These are phyloP conservation scores for Phrynocephalus versicolor DNA, from an alignment of 2,113 vertebrate genomes.

Conservation along the genomic window DNA sequence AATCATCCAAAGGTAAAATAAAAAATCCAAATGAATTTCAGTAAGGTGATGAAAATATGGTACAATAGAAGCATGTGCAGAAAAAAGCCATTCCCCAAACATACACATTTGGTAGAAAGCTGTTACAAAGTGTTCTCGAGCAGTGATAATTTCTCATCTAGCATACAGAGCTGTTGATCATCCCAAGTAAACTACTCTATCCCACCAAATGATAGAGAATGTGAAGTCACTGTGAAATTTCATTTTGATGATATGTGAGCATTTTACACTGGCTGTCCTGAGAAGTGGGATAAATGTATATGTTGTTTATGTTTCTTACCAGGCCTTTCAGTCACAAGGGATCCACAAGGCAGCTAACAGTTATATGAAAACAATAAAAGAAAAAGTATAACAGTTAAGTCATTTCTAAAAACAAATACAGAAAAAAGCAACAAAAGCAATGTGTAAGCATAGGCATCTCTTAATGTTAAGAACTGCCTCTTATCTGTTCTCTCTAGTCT, in stretches of 20 bases:
- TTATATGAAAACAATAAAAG: background rate
- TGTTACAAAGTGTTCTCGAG: background rate
- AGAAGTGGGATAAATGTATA: background rate
- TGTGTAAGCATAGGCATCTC: background rate
- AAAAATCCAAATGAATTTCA: background rate
- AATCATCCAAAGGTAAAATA: background rate
- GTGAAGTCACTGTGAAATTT: background rate
- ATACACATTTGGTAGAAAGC: background rate
- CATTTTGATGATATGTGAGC: background rate
- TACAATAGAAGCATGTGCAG: background rate
- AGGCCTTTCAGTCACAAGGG: background rate
- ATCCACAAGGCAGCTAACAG: background rate
- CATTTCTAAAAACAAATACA: conserved; percentile 3
- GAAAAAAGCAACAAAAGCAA: background rate
- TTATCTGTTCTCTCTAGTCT: background rate
- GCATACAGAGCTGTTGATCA: background rate
- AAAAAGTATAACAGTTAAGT: background rate
- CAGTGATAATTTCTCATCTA: background rate
- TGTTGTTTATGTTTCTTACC: background rate
- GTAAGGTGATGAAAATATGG: background rate
- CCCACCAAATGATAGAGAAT: conserved; percentile 3
- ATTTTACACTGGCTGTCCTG: background rate
- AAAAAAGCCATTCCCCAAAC: background rate
- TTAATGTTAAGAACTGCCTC: background rate
- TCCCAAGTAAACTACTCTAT: conserved; percentile 5